Conservation (phyloP, 2,797 vertebrate species). For the Sebastes elongatus region DNA sequence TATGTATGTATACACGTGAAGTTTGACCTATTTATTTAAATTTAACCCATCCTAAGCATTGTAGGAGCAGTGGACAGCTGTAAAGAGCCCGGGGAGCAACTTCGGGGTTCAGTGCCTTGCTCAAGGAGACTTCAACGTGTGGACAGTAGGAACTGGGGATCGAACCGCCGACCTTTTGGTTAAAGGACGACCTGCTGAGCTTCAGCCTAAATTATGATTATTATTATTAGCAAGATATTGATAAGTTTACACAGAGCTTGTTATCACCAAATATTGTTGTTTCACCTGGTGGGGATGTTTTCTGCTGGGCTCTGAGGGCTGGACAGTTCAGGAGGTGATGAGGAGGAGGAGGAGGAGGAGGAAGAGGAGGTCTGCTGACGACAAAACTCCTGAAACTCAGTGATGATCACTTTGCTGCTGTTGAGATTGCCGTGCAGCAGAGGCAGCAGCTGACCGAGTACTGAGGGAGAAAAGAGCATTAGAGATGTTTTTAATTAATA, state of each 20-base stretch:
- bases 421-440: conserved; percentile 94
- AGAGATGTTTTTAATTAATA: not conserved
- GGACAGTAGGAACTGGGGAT: too few relatives aligned
- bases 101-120: too few relatives aligned
- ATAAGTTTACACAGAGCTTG: not conserved
- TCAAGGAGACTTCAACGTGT: too few relatives aligned
- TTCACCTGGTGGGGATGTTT: conserved; percentile 87
- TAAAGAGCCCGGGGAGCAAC: too few relatives aligned
- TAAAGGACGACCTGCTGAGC: too few relatives aligned
- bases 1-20: rapidly evolving
- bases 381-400: conserved; percentile 93
- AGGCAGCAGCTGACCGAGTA: conserved; percentile 88
- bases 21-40: too few relatives aligned
- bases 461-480: conserved; percentile 64
- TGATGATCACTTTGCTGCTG: conserved; percentile 93
- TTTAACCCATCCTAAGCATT: too few relatives aligned
- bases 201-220: too few relatives aligned
- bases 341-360: conserved; percentile 33
- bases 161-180: too few relatives aligned
- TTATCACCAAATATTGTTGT: not conserved
- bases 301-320: conserved; percentile 75
- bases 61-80: too few relatives aligned
- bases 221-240: too few relatives aligned
- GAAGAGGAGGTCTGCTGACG: conserved; percentile 70
- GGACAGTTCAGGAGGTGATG: conserved; percentile 60